These are phyloP conservation scores for Pachyramphus minor DNA, from an alignment of 2,113 vertebrate genomes.

Conservation along the genomic window DNA sequence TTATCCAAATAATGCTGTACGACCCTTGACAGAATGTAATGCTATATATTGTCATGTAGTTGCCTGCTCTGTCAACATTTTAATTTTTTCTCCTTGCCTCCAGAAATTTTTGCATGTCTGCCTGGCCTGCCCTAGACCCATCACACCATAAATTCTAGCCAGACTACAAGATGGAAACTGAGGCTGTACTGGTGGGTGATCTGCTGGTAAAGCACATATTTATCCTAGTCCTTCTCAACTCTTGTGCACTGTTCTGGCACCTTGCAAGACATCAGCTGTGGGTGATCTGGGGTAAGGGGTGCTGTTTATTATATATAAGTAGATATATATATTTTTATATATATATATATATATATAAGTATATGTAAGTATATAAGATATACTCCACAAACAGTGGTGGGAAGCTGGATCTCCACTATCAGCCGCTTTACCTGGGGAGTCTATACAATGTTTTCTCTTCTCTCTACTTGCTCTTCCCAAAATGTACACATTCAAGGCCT, in stretches of 20 bases:
- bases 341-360: no score
- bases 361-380: no score
- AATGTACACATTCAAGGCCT: neutral
- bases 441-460: neutral
- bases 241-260: neutral
- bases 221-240: fast-evolving
- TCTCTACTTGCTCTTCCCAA: neutral
- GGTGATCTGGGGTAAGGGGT: neutral
- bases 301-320: no score
- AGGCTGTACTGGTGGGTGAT: neutral
- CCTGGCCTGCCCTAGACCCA: neutral
- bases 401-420: neutral
- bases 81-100: neutral
- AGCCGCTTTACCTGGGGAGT: neutral
- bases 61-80: neutral
- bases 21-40: neutral
- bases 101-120: neutral
- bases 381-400: neutral
- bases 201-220: neutral
- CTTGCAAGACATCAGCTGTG: no score
- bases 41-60: neutral
- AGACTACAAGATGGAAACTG: neutral
- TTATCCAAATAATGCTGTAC: neutral
- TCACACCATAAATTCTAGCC: neutral
- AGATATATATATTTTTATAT: no score